These are phyloP conservation scores for Tachypleus tridentatus DNA, from an alignment of 1,140 invertebrate genomes.

Conservation along the genomic window DNA sequence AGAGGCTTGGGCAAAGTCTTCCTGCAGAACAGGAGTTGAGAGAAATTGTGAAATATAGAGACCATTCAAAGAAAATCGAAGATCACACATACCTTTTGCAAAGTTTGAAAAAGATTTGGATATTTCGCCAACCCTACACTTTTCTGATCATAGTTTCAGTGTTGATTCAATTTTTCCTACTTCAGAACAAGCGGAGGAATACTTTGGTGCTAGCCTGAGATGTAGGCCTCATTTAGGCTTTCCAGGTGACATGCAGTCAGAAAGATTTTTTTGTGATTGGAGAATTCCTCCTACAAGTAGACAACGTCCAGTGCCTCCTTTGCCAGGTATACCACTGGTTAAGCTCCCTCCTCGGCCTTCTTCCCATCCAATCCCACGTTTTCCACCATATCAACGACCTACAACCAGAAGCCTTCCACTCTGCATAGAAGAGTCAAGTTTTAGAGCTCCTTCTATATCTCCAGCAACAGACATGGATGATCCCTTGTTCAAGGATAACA, in stretches of 20 bases:
- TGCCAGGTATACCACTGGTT: too few species aligned
- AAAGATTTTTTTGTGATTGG: slow-evolving; percentile 12
- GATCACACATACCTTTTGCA: slow-evolving; percentile 4
- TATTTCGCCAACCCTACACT: slow-evolving; percentile 17
- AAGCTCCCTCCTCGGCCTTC: slow-evolving; percentile 5
- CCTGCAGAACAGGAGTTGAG: slow-evolving; percentile 3
- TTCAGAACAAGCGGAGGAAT: slow-evolving; percentile 16
- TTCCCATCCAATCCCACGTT: slow-evolving; percentile 9
- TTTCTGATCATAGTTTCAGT: slow-evolving; percentile 16
- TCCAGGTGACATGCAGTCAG: slow-evolving; percentile 8
- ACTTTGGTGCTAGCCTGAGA: slow-evolving; percentile 5
- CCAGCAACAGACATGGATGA: slow-evolving; percentile 12
- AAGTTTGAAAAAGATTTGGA: slow-evolving; percentile 12
- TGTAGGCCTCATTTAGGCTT: slow-evolving; percentile 11
- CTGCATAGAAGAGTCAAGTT: neutral
- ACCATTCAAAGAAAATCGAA: slow-evolving; percentile 6
- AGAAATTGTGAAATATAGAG: slow-evolving; percentile 8
- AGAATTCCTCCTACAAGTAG: slow-evolving; percentile 9
- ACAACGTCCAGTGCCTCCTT: slow-evolving; percentile 5
- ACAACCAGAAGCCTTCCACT: slow-evolving; percentile 6
- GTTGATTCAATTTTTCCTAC: slow-evolving; percentile 19
- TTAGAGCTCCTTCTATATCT: slow-evolving; percentile 3
- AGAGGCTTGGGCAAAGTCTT: neutral
- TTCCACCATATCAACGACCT: slow-evolving; percentile 8
- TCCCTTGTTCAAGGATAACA: slow-evolving; percentile 9